These are phyloP conservation scores for Argopecten irradians DNA, from an alignment of 1,140 invertebrate species.

Conservation along the genomic window DNA sequence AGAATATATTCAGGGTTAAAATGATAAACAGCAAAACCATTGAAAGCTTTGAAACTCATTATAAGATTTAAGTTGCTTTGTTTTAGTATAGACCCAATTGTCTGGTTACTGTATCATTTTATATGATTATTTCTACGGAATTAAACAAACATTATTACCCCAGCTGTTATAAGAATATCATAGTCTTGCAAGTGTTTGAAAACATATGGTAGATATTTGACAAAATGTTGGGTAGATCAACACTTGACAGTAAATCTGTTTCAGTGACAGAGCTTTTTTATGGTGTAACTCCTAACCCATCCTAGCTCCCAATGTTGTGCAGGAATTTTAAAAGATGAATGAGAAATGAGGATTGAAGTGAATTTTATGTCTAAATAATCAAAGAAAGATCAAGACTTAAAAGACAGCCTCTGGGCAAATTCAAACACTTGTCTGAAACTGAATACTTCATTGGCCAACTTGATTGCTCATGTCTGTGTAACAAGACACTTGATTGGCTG, in stretches of 20 bases:
- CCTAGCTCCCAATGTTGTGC: not conserved
- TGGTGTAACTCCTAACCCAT: not conserved
- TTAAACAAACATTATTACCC: too few species aligned
- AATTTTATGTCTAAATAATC: constrained; percentile 19
- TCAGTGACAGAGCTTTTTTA: not conserved
- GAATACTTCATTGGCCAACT: not conserved
- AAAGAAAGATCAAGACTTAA: not conserved
- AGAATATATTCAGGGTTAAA: too few species aligned
- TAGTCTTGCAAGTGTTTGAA: not conserved
- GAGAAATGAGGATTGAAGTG: constrained; percentile 21
- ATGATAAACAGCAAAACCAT: too few species aligned
- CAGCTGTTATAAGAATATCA: too few species aligned
- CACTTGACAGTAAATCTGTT: not conserved
- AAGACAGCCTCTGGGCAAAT: constrained; percentile 6
- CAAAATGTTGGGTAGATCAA: not conserved
- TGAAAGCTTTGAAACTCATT: too few species aligned
- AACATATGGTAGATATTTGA: not conserved
- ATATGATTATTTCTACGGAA: too few species aligned
- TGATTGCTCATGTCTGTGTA: not conserved
- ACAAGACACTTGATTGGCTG: constrained; percentile 20
- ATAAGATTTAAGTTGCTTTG: too few species aligned
- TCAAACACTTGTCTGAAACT: not conserved
- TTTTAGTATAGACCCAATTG: too few species aligned
- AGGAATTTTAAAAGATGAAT: constrained; percentile 19
- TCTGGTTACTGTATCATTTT: too few species aligned